phyloP scores from a whole-genome alignment of 2,888 invertebrate species.

The Chalcis sispes region DNA sequence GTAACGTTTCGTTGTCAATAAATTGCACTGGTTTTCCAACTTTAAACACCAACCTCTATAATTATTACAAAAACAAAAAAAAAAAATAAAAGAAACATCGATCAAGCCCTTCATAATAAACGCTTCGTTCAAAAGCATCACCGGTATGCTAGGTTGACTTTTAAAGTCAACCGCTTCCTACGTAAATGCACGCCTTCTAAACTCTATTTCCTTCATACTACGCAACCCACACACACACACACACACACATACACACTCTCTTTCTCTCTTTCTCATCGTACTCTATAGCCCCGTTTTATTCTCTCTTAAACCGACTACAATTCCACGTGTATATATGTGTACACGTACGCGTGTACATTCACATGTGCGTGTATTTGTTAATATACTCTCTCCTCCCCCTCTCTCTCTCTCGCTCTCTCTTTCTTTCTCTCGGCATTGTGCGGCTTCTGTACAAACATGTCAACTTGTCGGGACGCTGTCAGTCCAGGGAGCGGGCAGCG shows the following conservation, averaged over 20 bases:
- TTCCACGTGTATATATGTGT: no score
- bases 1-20: no score
- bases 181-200: not conserved
- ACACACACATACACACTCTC: not conserved
- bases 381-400: conserved; percentile 9
- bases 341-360: not conserved
- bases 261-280: not conserved
- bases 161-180: conserved; percentile 5
- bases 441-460: conserved; percentile 72
- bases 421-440: conserved; percentile 61
- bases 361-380: not conserved
- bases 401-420: conserved; percentile 10
- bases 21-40: no score
- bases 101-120: not conserved
- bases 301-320: not conserved
- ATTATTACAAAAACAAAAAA: no score
- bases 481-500: conserved; percentile 62
- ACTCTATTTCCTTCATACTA: no score
- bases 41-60: no score
- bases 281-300: not conserved
- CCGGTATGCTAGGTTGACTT: not conserved
- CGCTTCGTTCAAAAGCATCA: not conserved
- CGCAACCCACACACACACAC: not conserved
- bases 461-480: conserved; percentile 71
- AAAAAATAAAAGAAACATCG: not conserved